Evolutionary conservation across 2,797 vertebrate species (phyloP), one percentile per base, ranked within the genome.

Genomic region (Macrochelys suwanniensis): DNA sequence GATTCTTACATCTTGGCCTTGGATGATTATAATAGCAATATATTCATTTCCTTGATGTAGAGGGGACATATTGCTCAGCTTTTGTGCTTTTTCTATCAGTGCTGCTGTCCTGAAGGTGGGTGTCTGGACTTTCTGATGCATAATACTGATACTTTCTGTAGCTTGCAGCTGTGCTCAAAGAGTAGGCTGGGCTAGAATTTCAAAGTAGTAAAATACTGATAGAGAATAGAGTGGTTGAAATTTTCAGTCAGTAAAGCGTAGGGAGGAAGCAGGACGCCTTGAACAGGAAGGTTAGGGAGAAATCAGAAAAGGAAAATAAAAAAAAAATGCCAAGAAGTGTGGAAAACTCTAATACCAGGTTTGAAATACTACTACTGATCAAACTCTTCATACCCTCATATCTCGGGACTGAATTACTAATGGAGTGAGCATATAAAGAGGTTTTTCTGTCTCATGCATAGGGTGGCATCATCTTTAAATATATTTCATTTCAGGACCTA

Each of bases 331-430:
- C 80, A 80, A n/a, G n/a, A 81, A 86, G 77, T 31, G 23, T 47
- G 26, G 33, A 82, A 90, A n/a, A 56, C 13, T 84, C 23, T 87
- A 92, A 71, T 50, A 49, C 54, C 88, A 83, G 74, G 80, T 87
- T 65, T 93, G 89, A 93, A 79, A 94, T 87, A 89, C 59, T 86
- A 61, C 56, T 90, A 82, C 45, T 28, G 88, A 84, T 92, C 84
- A 92, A 79, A 77, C 49, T 77, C 45, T 84, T 92, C 59, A 51
- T 84, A 45, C 76, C n/a, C n/a, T 53, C 45, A 37, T 85, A 86
- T 91, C 59, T 51, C 23, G 81, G 65, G 59, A 3, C 53, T 88
- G 89, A 95, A 88, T 92, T 51, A 82, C 65, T 92, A 56, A 94
- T 68, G 4, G 11, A 21, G n/a, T 54, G n/a, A 50, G 45, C 33